Evolutionary conservation across 2,113 vertebrate species (phyloP).

Genomic region (Calidris pygmaea): DNA sequence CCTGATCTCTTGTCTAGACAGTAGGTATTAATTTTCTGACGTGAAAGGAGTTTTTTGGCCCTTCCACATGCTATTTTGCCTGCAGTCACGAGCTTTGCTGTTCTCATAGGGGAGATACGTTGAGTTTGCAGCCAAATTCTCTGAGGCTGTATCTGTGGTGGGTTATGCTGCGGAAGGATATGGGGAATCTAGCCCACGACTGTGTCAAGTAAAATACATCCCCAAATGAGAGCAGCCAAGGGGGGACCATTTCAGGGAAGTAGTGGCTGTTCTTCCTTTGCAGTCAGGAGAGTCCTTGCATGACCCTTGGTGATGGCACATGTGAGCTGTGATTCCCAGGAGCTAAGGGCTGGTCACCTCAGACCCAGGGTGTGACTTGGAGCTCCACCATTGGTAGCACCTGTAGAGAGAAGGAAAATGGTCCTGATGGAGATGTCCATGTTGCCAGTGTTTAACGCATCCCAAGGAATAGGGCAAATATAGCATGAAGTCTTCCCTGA

Average conservation of each 20-base stretch:
- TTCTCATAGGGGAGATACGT: not conserved
- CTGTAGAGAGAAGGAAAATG: not conserved
- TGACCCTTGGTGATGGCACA: not conserved
- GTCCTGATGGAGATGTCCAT: not conserved
- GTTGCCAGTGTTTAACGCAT: not conserved
- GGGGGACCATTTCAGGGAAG: not conserved
- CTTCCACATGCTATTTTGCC: not conserved
- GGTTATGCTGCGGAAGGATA: not conserved
- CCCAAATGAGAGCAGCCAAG: not conserved
- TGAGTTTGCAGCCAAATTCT: not conserved
- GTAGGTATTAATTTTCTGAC: conserved; percentile 17
- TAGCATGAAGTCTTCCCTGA: not conserved
- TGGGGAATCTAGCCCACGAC: fast-evolving
- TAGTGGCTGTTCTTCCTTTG: not conserved
- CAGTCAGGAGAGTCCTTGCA: not conserved
- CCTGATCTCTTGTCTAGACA: conserved; percentile 33
- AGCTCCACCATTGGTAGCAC: not conserved
- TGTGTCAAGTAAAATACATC: not conserved
- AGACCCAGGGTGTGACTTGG: not conserved
- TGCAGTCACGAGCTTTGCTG: not conserved
- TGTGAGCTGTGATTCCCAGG: not conserved
- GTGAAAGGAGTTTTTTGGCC: not conserved
- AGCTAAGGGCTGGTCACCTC: not conserved
- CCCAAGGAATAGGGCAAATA: not conserved
- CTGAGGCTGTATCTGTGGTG: not conserved